Percentiles rank a stretch among this genome's conserved stretches.
Conservation (phyloP, 2,113 vertebrate genomes). For the Menidia beryllina region DNA sequence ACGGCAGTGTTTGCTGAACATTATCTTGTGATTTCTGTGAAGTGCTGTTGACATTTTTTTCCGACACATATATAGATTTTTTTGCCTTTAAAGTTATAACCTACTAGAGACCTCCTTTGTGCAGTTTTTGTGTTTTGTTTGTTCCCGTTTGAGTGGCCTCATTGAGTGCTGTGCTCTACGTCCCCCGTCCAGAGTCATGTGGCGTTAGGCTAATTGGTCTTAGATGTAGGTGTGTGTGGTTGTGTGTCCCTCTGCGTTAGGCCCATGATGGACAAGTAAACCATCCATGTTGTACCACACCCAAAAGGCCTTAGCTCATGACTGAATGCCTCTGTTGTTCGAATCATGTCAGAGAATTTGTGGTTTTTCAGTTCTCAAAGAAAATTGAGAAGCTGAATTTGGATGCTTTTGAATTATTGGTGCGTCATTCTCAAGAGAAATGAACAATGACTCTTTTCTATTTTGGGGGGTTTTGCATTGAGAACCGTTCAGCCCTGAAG, state of each 20-base stretch:
- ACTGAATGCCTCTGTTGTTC: too few species aligned
- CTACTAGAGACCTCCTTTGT: background rate
- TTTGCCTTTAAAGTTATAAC: background rate
- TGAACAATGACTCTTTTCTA: too few species aligned
- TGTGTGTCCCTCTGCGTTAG: background rate
- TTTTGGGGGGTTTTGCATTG: too few species aligned
- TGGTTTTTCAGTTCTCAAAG: too few species aligned
- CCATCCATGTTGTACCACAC: too few species aligned
- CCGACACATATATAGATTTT: background rate
- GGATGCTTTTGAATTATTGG: too few species aligned
- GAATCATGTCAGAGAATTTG: too few species aligned
- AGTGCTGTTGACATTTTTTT: background rate
- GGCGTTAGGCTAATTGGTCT: background rate
- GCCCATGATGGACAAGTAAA: too few species aligned
- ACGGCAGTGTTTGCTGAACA: background rate
- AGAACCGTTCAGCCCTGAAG: too few species aligned
- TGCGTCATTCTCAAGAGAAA: too few species aligned
- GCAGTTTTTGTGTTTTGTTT: background rate
- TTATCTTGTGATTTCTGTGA: background rate
- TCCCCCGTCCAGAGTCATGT: background rate
- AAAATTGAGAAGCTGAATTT: too few species aligned
- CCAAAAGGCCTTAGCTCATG: too few species aligned
- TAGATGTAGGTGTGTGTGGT: background rate
- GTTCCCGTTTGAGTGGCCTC: background rate
- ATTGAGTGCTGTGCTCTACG: background rate